Evolutionary conservation across 2,113 vertebrate genomes (phyloP).

Genomic region (Cyprinodon brontotheroides): DNA sequence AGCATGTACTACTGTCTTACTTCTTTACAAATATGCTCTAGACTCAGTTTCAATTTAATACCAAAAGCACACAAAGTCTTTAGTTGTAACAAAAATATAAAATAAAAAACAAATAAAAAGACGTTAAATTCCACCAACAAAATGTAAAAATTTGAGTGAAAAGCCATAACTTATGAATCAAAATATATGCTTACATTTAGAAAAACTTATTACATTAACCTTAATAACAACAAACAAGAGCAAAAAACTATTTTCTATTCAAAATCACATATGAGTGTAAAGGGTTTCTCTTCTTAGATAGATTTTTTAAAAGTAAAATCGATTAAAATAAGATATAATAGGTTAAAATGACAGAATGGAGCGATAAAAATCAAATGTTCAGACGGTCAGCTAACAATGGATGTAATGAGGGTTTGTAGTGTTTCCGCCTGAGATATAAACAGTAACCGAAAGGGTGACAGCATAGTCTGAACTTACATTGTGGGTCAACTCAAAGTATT

Average conservation of each 20-base stretch:
- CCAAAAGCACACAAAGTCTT: background rate
- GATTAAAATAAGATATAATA: conserved; percentile 60
- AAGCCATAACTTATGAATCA: background rate
- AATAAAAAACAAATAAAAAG: background rate
- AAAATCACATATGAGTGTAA: background rate
- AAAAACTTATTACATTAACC: conserved; percentile 5
- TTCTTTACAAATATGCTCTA: background rate
- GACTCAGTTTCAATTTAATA: background rate
- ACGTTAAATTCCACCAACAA: background rate
- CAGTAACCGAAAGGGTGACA: conserved; percentile 48
- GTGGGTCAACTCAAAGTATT: conserved; percentile 95
- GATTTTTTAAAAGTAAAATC: conserved; percentile 49
- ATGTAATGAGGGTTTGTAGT: conserved; percentile 52
- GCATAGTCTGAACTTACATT: conserved; percentile 84
- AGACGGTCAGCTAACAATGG: conserved; percentile 68
- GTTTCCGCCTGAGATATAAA: conserved; percentile 38
- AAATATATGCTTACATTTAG: background rate
- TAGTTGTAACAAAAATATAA: background rate
- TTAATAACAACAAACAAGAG: background rate
- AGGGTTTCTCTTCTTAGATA: conserved; percentile 16
- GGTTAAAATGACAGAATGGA: conserved; percentile 66
- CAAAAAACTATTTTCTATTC: too few species aligned
- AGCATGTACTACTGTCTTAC: background rate
- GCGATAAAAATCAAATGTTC: conserved; percentile 65
- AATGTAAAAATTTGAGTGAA: background rate